Percentiles rank a stretch among this genome's conserved stretches.
Evolutionary conservation across 2,888 invertebrate species (phyloP).

Genomic region (Dendrolimus houi): DNA sequence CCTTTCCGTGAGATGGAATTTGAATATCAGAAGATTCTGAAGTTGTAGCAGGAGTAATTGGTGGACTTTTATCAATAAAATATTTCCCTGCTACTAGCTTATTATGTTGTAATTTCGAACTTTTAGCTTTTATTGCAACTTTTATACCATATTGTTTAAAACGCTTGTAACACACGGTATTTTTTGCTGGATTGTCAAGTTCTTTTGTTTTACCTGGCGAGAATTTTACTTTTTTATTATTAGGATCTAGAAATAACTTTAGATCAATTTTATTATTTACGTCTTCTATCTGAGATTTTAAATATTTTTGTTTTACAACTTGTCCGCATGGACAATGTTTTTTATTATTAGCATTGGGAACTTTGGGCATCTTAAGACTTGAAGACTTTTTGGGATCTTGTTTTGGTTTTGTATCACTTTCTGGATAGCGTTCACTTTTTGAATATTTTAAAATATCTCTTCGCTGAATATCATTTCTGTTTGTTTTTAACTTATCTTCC

Average conservation of each 20-base stretch:
- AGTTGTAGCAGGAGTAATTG: no score
- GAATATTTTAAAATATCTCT: constrained; percentile 12
- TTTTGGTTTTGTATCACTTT: constrained; percentile 1
- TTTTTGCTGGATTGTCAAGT: not conserved
- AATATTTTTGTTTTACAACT: no score
- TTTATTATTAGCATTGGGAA: no score
- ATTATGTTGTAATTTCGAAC: no score
- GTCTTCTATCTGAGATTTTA: constrained; percentile 1
- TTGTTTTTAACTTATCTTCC: not conserved
- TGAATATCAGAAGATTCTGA: no score
- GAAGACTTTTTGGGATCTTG: constrained; percentile 11
- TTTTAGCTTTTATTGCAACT: not conserved
- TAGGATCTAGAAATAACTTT: not conserved
- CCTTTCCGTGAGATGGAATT: not conserved
- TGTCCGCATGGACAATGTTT: no score
- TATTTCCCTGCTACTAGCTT: no score
- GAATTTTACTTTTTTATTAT: not conserved
- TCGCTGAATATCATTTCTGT: not conserved
- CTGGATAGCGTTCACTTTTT: constrained; percentile 14
- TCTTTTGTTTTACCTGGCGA: not conserved
- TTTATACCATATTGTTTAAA: not conserved
- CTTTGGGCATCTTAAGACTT: constrained; percentile 10
- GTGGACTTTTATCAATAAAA: no score
- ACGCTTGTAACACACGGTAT: not conserved
- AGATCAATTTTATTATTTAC: no score